phyloP scores from a whole-genome alignment of 2,888 invertebrate genomes.

The Seira sanloemensis region DNA sequence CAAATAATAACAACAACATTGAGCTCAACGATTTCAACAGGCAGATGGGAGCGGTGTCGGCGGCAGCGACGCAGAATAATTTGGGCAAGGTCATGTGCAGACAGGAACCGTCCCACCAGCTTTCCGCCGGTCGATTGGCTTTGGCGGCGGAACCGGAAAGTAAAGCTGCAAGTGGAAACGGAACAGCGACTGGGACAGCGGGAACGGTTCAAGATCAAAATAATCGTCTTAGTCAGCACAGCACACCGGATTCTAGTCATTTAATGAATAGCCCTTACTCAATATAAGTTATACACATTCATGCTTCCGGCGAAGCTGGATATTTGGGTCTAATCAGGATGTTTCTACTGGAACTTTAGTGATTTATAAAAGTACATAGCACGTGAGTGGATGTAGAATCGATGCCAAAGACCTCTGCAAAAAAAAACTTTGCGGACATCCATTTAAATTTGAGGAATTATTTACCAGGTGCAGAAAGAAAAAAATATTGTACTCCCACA shows the following conservation, averaged over 20 bases:
- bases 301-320: background rate
- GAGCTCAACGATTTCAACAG: constrained; percentile 56
- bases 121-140: background rate
- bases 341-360: background rate
- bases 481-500: too few relatives aligned
- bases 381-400: background rate
- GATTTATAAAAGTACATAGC: background rate
- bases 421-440: too few relatives aligned
- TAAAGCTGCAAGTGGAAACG: background rate
- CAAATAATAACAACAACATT: constrained; percentile 52
- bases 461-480: too few relatives aligned
- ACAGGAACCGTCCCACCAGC: background rate
- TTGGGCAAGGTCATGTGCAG: background rate
- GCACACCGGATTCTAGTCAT: constrained; percentile 51
- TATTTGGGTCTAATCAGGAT: background rate
- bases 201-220: background rate
- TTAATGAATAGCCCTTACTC: constrained; percentile 28
- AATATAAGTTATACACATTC: background rate
- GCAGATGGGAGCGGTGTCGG: background rate
- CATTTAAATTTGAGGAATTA: too few relatives aligned
- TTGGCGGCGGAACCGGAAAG: constrained; percentile 1
- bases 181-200: background rate
- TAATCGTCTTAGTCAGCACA: constrained; percentile 29
- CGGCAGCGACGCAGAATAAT: background rate
- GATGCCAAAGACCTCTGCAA: too few relatives aligned